Evolutionary conservation across 1,140 invertebrate species (phyloP), one percentile per base, ranked within the genome.

Genomic region (Pogonognathellus flavescens): DNA sequence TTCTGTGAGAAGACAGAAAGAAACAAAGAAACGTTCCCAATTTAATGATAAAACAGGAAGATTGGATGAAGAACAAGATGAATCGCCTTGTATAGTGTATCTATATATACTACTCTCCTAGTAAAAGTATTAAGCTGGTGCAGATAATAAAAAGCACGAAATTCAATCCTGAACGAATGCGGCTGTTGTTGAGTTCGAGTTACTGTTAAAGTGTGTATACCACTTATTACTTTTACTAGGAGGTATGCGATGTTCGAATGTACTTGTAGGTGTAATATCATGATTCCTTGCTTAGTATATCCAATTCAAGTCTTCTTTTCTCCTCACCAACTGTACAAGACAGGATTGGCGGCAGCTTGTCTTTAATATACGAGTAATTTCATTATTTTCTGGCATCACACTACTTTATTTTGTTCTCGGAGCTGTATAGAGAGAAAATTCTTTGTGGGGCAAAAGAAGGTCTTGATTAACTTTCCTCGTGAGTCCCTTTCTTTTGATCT

Each of bases 381-480:
- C 25, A 70, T 70, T 70, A 70, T 70, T 70, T 16, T 18, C n/a
- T 31, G 11, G 53, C n/a, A n/a, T 13, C n/a, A 57, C n/a, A 14
- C 53, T 57, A 57, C 66, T 9, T 2, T 70, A 31, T 31, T 14
- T 13, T 41, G 14, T 1, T 14, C 13, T 70, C 14, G 0, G 20
- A 22, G 14, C 11, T 52, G 16, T 16, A 13, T 80, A 80, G 25
- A 70, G 20, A 70, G 25, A 25, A 22, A 70, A 70, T 70, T 70
- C 25, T 25, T 70, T 70, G 16, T 70, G 66, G 62, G 31, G 22
- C 20, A 9, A 70, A 41, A 25, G 31, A 70, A 50, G 31, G n/a
- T 76, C 70, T 50, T 76, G 70, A 76, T 76, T 76, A 76, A 76
- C 70, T 76, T 76, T 76, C 16, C 41, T 76, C n/a, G 53, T 76